Base-by-base conservation (phyloP, 2,888 invertebrate species). In the Carpatolechia fugitivella region DNA sequence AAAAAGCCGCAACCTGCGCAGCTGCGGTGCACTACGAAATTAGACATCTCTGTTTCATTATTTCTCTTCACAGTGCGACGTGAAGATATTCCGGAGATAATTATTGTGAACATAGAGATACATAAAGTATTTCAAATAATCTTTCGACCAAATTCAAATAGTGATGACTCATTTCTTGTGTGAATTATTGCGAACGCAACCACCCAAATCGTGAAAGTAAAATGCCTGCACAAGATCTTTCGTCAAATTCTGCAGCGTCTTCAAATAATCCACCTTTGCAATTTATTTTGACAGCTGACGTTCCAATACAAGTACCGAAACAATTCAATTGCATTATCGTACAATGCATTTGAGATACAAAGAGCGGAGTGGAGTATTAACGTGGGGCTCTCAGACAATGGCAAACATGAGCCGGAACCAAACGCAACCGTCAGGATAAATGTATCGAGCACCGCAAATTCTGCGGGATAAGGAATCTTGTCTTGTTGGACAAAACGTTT, bases 371-470 rank as follows among this genome's bases (percentile, higher is more conserved):
- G 5, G 40, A 73, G 74, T 78, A 82, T 80, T 81, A 82, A 72
- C 69, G 76, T 72, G 66, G 71, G 75, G 78, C 80, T 78, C 72
- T 84, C 80, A 84, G 84, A 85, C 85, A 82, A 83, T 80, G 72
- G 80, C 76, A 83, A 85, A 85, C 70, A 82, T 67, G 72, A 74
- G 59, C 68, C 73, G 74, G 76, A 79, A 82, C 74, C 71, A 65
- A 72, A 75, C 73, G 72, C 69, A 72, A 64, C 72, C 68, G 72
- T 72, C 75, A 73, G 71, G 66, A 74, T 79, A 82, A 84, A 84
- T 82, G 79, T 85, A 86, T 86, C 73, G 80, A 77, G 75, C 73
- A 74, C 80, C 74, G 64, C 69, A 69, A 67, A 70, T 66, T 54
- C 31, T 31, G 31, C 11, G 48, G 33, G 31, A 11, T 13, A 33